Conservation (phyloP, 2,113 vertebrate species). For the Mormyrus iriodes region DNA sequence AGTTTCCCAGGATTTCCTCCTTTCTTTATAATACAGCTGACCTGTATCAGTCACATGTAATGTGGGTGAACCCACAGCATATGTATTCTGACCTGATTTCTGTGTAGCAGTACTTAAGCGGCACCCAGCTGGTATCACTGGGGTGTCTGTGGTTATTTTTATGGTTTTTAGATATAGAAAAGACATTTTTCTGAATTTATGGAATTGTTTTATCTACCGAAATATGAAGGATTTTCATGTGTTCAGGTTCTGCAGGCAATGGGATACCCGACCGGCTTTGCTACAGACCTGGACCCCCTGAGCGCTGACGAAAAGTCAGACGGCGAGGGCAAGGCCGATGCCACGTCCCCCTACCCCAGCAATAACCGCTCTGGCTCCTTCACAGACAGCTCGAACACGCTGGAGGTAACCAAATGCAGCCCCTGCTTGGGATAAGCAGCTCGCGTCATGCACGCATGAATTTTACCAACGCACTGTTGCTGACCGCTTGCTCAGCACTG, state of each 20-base stretch:
- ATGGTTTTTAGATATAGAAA: not conserved
- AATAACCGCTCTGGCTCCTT: constrained; percentile 89
- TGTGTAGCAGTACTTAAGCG: not conserved
- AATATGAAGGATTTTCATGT: not conserved
- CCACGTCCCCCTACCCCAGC: constrained; percentile 79
- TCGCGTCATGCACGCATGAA: not conserved
- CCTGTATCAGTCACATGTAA: not conserved
- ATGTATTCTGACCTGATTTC: not conserved
- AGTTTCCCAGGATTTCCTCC: not conserved
- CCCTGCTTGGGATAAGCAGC: not conserved
- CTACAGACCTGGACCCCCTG: constrained; percentile 88
- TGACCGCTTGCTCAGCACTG: not conserved
- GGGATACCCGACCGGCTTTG: constrained; percentile 97
- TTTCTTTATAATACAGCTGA: not conserved
- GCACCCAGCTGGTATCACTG: not conserved
- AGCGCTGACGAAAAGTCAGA: constrained; percentile 97
- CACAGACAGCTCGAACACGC: constrained; percentile 86
- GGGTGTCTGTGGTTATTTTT: not conserved
- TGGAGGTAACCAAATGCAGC: constrained; percentile 69
- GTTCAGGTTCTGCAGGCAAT: constrained; percentile 90
- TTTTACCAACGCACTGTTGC: not conserved
- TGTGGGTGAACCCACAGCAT: not conserved
- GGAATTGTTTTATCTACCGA: not conserved
- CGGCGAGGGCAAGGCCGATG: constrained; percentile 89
- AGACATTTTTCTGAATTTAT: not conserved